phyloP scores from a whole-genome alignment of 2,797 vertebrate genomes.

The Dendrocincla tyrannina region DNA sequence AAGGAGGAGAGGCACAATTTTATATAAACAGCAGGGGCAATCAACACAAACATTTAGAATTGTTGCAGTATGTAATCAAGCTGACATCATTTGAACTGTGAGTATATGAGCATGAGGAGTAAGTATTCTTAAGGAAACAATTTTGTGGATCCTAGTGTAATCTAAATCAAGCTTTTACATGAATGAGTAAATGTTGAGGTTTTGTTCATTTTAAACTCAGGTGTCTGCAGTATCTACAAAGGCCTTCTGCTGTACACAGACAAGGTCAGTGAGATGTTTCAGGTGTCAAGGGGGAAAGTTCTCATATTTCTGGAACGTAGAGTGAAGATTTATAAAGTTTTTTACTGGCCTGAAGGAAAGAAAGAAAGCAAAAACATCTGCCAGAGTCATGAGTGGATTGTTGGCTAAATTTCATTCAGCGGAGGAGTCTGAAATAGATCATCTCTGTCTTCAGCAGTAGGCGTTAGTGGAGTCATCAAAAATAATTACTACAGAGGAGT shows the following conservation, averaged over 20 bases:
- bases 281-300: constrained; percentile 7
- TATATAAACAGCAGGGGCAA: neutral
- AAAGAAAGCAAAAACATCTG: constrained; percentile 61
- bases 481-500: constrained; percentile 42
- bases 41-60: neutral
- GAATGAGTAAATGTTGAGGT: neutral
- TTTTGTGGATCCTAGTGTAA: neutral
- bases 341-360: constrained; percentile 32
- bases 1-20: neutral
- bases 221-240: neutral
- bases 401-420: constrained; percentile 35
- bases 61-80: neutral
- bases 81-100: neutral
- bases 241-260: neutral
- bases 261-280: constrained; percentile 36
- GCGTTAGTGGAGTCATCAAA: constrained; percentile 39
- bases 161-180: neutral
- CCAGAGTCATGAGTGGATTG: constrained; percentile 32
- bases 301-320: constrained; percentile 34
- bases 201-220: constrained; percentile 1
- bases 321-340: constrained; percentile 44
- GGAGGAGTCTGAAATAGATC: constrained; percentile 58
- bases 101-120: neutral
- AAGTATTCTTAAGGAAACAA: neutral
- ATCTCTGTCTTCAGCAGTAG: constrained; percentile 44